These are phyloP conservation scores for Trogon melanurus DNA, from an alignment of 2,113 vertebrate genomes.

Conservation along the genomic window DNA sequence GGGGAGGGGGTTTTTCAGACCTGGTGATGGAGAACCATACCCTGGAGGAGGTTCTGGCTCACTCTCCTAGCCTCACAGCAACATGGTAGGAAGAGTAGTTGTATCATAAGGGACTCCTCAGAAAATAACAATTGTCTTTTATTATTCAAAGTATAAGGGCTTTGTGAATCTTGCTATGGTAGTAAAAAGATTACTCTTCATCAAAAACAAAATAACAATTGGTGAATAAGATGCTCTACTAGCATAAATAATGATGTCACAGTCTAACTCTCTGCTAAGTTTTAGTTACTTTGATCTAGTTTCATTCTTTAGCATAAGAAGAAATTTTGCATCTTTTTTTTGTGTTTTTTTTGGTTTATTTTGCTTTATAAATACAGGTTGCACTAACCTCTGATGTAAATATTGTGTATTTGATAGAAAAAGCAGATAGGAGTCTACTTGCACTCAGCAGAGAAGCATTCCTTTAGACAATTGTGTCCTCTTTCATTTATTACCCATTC, in stretches of 20 bases:
- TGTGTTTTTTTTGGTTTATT: background rate
- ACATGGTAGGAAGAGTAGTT: background rate
- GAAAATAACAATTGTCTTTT: background rate
- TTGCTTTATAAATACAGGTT: background rate
- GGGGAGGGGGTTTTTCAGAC: background rate
- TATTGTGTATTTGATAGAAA: background rate
- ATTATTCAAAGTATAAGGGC: background rate
- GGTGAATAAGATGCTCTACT: background rate
- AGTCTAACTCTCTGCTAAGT: background rate
- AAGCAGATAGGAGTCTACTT: background rate
- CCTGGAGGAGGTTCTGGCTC: background rate
- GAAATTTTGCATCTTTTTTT: background rate
- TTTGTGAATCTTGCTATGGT: background rate
- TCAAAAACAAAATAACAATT: background rate
- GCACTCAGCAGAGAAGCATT: background rate
- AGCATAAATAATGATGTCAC: constrained; percentile 20
- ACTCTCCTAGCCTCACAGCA: background rate
- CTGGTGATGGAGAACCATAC: background rate
- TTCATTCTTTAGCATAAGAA: background rate
- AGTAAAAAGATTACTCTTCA: constrained; percentile 11
- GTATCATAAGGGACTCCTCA: background rate
- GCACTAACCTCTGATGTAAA: background rate
- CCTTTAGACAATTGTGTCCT: background rate
- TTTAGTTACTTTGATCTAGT: background rate
- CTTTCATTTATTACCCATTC: background rate